Base-by-base conservation (phyloP, 1,140 invertebrate genomes). In the Lysiphlebus fabarum region DNA sequence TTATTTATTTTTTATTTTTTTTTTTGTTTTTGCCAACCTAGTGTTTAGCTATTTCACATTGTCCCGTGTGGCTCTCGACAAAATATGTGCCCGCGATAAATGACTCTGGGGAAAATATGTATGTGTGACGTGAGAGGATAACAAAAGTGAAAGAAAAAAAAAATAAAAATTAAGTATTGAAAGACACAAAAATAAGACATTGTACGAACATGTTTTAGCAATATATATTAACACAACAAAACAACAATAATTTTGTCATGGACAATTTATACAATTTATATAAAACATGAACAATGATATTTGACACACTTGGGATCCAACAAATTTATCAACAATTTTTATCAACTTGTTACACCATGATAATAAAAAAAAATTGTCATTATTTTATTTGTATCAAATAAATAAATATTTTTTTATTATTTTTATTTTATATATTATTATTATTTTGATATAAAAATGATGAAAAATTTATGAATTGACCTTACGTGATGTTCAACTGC, bases 191-290 rank as follows among this genome's bases (percentile, higher is more conserved):
- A 26, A 12, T 8, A 12, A 33, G 26, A 37, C 7, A 55, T 8
- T 37, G 10, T 12, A 33, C 7, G 14, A 6, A 36, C 17, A 44
- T 48, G 14, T 14, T 47, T 36, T 11, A 7, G 7, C 6, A 44
- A 36, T n/a, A 43, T 26, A 26, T 26, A 26, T 26, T n/a, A 62
- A 47, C 33, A 47, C 45, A 41, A 11, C n/a, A 34, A 53, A 51
- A 45, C 51, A 45, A 71, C 70, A 71, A 78, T 79, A 78, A 79
- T 68, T 79, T 79, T 79, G 75, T 79, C 77, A 76, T 77, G 76
- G 74, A 67, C 77, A 78, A 79, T 79, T 78, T 78, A 73, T 76
- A 77, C 75, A 74, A 78, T 77, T 77, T 76, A 68, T 64, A 63
- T 63, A 58, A 63, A 26, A 8, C 65, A 55, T 50, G 17, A 53